phyloP scores from a whole-genome alignment of 2,113 vertebrate genomes.

The Hippolais icterina region DNA sequence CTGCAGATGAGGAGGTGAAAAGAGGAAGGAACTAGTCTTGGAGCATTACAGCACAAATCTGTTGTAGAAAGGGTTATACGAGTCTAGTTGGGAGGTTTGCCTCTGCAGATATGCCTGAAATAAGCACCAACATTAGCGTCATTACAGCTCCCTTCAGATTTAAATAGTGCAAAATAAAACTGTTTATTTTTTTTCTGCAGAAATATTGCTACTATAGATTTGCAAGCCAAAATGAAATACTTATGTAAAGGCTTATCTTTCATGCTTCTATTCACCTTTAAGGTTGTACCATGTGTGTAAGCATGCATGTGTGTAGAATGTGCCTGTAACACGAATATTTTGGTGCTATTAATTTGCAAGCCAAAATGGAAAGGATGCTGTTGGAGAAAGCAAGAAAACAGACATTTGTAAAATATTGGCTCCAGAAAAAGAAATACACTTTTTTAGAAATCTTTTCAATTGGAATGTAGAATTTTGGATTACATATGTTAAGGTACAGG shows the following conservation, averaged over 20 bases:
- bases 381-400: background rate
- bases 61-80: rapidly evolving
- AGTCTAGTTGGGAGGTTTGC: background rate
- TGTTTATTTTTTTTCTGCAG: background rate
- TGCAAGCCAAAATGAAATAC: background rate
- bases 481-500: background rate
- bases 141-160: background rate
- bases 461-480: background rate
- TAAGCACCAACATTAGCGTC: background rate
- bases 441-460: slow-evolving; percentile 11
- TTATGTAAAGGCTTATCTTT: background rate
- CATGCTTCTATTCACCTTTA: background rate
- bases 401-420: background rate
- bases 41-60: background rate
- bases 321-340: background rate
- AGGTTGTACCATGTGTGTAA: background rate
- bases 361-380: background rate
- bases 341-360: background rate
- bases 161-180: background rate
- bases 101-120: background rate
- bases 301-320: background rate
- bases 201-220: background rate
- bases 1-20: background rate
- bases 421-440: background rate
- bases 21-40: background rate